These are phyloP conservation scores for Machimus rusticus DNA, from an alignment of 2,888 invertebrate genomes.

Conservation along the genomic window DNA sequence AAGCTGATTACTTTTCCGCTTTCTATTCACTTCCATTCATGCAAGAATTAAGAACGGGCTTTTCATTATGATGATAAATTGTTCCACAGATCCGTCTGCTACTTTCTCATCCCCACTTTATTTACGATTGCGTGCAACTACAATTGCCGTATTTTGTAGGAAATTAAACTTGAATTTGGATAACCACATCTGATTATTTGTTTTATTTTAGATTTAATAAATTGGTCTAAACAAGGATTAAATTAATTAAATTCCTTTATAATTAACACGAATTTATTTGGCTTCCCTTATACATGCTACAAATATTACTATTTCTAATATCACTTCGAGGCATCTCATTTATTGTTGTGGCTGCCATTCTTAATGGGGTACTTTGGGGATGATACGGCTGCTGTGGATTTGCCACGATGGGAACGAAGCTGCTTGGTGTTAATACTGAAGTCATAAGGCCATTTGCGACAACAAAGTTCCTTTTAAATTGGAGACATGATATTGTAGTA, in stretches of 20 bases:
- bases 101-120: background rate
- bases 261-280: slow-evolving; percentile 38
- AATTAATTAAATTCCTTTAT: background rate
- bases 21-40: slow-evolving; percentile 26
- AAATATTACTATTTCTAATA: slow-evolving; percentile 54
- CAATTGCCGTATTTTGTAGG: background rate
- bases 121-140: background rate
- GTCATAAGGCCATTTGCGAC: slow-evolving; percentile 70
- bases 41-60: slow-evolving; percentile 5
- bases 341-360: slow-evolving; percentile 47
- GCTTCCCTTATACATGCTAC: slow-evolving; percentile 49
- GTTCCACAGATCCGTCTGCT: background rate
- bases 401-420: slow-evolving; percentile 56
- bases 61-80: slow-evolving; percentile 4
- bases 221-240: background rate
- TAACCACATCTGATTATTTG: background rate
- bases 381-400: slow-evolving; percentile 50
- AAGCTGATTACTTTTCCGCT: background rate
- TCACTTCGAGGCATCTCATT: slow-evolving; percentile 50
- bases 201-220: background rate
- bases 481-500: background rate
- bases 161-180: background rate
- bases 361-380: slow-evolving; percentile 46
- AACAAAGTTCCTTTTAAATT: slow-evolving; percentile 66
- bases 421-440: slow-evolving; percentile 60